Conservation (phyloP, 2,113 vertebrate genomes). For the Otocyon megalotis region DNA sequence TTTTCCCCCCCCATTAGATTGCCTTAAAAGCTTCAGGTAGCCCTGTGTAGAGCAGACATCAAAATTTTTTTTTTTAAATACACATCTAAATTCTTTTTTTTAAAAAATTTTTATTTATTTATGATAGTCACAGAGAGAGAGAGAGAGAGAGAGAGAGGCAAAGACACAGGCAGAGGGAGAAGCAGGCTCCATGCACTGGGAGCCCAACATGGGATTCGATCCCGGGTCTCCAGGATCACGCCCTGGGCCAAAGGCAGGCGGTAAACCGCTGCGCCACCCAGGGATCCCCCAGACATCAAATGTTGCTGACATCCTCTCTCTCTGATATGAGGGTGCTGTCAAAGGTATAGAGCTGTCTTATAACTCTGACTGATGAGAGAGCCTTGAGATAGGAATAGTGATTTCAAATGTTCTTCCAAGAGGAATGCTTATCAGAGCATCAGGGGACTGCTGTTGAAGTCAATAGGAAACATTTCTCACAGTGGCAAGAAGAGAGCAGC, state of each 20-base stretch:
- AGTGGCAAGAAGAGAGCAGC: neutral
- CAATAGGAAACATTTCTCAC: slow-evolving; percentile 20
- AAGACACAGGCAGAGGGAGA: too few relatives aligned
- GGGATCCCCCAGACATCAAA: neutral
- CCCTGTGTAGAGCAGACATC: neutral
- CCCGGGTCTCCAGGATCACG: too few relatives aligned
- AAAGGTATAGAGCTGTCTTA: neutral
- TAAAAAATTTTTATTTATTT: too few relatives aligned
- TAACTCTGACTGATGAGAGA: neutral
- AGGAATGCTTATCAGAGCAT: neutral
- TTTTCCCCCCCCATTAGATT: neutral
- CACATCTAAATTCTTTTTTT: too few relatives aligned
- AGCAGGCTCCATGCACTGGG: too few relatives aligned
- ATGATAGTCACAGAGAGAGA: too few relatives aligned
- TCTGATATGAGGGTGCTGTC: neutral
- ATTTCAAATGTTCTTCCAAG: neutral
- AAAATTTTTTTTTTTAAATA: too few relatives aligned
- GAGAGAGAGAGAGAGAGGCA: too few relatives aligned
- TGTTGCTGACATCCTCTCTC: neutral
- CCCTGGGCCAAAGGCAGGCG: too few relatives aligned
- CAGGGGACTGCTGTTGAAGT: neutral
- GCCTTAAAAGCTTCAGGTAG: neutral
- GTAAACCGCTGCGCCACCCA: too few relatives aligned
- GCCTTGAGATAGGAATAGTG: neutral
- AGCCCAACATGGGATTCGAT: too few relatives aligned